Base-by-base conservation (phyloP, 2,113 vertebrate species). In the Hippoglossus stenolepis region DNA sequence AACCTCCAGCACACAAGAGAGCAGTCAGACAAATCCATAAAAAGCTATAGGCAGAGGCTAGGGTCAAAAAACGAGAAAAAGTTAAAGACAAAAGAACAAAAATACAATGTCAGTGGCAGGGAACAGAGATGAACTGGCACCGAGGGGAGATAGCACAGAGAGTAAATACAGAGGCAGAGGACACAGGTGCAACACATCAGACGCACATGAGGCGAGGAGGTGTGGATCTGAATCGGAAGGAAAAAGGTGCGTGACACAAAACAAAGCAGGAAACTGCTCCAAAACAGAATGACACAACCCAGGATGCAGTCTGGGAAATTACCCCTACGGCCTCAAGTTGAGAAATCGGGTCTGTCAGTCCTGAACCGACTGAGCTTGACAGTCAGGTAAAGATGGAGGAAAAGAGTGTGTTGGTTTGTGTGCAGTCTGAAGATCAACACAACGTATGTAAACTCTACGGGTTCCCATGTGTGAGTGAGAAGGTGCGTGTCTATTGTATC, bases 341-440 rank as follows among this genome's bases (percentile, higher is more conserved):
- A 20, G 40, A 74, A 65, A 40, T 17, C 1, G 57, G 0, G 7
- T 23, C 64, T 47, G 73, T 77, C 73, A 68, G 15, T 40, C 35
- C 24, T 68, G 28, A 64, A 35, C 31, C 43, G 43, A 80, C 38
- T n/a, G 31, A 65, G 43, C 20, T 3, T 24, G 70, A 77, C 56
- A 64, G 72, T 17, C 10, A 63, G 51, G 20, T 4, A 58, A 4
- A 26, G 18, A 64, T 4, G 65, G 66, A 2, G 62, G 47, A 24
- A 24, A 72, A 35, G 60, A 54, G 15, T 23, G n/a, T 18, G 56
- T 63, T 21, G 31, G 23, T 63, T 21, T 59, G 24, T 60, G 23
- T 65, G 58, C 15, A 21, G 20, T 8, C 20, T 20, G 8, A 3
- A 54, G 51, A 54, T 17, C 45, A 18, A 9, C 18, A 54, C 51